Base-by-base conservation (phyloP, 2,888 invertebrate genomes). In the Drosophila nr. fundita region DNA sequence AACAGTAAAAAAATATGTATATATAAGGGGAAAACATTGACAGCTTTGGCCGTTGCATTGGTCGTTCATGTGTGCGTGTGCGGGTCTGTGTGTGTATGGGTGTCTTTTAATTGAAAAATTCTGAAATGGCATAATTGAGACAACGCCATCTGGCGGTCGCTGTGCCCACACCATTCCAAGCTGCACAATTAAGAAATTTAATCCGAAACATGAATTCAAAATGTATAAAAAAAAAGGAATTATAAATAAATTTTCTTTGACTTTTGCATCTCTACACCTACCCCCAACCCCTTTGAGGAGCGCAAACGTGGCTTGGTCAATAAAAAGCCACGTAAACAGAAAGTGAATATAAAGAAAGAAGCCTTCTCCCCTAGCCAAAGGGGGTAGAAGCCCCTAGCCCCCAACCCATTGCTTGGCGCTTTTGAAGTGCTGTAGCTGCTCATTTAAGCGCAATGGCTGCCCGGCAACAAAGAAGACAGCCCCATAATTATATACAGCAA, bases 31-130 rank as follows among this genome's bases (percentile, higher is more conserved):
- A 6, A 65, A 69, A 58, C 42, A 67, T 63, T 73, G 80, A 77
- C 77, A 68, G 63, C 42, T 34, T 58, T 36, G 38, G 38, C 13
- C 30, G 30, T 62, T 52, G 30, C 50, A 30, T 27, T 49, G 36
- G 10, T 57, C 42, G 40, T 15, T 8, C 27, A 4, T 21, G 50
- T 42, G 38, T 59, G 42, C 29, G 59, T 36, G 30, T 45, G 30
- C 21, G 21, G n/a, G 42, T 54, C 27, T 29, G 59, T 52, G 27
- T n/a, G 48, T 21, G 52, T 48, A 27, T 53, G 62, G 55, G 13
- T 21, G 58, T 52, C 32, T 77, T 89, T 77, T 84, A 89, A 89
- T 89, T 89, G 89, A 87, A 87, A 84, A 82, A 87, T 89, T 77
- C 65, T 78, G 80, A 89, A 86, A 89, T 89, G 85, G 80, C 80